These are phyloP conservation scores for Hetaerina americana DNA, from an alignment of 1,140 invertebrate genomes.

Conservation along the genomic window DNA sequence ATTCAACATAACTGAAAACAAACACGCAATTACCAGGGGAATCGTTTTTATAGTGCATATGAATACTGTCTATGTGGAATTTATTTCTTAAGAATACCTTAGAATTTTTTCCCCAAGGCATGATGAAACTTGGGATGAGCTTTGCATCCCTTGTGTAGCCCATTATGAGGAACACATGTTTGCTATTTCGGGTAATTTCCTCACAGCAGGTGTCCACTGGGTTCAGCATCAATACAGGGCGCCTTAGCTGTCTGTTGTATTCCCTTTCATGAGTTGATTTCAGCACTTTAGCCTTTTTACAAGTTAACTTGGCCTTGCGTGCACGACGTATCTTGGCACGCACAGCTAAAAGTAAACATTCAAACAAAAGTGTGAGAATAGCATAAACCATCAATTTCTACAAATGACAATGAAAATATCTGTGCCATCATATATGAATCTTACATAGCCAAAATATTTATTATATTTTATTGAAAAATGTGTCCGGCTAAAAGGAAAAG, in stretches of 20 bases:
- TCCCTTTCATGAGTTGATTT: conserved; percentile 24
- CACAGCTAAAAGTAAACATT: conserved; percentile 25
- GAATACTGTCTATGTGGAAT: too few species aligned
- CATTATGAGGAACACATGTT: conserved; percentile 34
- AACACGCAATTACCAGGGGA: too few species aligned
- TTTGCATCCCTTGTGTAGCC: conserved; percentile 27
- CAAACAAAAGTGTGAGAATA: not conserved
- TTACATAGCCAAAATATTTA: too few species aligned
- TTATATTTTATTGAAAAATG: too few species aligned
- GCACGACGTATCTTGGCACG: conserved; percentile 27
- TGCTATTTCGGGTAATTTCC: conserved; percentile 17
- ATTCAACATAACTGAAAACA: too few species aligned
- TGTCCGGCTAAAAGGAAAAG: too few species aligned
- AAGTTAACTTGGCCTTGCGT: conserved; percentile 24
- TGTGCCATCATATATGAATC: too few species aligned
- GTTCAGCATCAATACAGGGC: conserved; percentile 26
- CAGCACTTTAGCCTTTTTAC: conserved; percentile 30
- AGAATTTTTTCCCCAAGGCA: conserved; percentile 31
- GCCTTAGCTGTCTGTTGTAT: conserved; percentile 21
- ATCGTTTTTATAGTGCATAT: too few species aligned
- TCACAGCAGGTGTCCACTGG: conserved; percentile 30
- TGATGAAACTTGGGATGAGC: conserved; percentile 32
- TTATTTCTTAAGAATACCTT: conserved; percentile 22
- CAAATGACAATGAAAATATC: not conserved
- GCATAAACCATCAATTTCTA: not conserved